Base-by-base conservation (phyloP, 2,113 vertebrate species). In the Naja naja region DNA sequence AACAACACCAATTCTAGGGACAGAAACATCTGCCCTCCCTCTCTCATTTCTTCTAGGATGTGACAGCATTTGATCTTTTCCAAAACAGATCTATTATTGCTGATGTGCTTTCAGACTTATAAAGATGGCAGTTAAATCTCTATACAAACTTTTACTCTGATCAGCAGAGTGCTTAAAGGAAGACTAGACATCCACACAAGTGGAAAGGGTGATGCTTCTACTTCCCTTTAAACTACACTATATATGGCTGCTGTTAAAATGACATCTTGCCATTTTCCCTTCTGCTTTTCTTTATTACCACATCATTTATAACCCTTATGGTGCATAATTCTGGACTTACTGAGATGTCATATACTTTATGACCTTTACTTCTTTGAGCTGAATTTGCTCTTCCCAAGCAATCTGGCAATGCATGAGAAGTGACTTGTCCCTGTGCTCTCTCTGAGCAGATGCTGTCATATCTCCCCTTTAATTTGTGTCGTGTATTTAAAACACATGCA, bases 1-100 rank as follows among this genome's bases (percentile, higher is more conserved):
- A 90, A 89, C n/a, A 94, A 93, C 94, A 95, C 81, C 87, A 34
- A 49, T 93, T 58, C 53, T 93, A 95, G 53, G 2, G 27, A 64
- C 14, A 22, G 23, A 55, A 94, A 74, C 18, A 89, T 25, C 89
- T 85, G n/a, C 92, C 11, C 27, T 22, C 11, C 7, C 14, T 74
- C 53, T 14, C 20, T 27, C 47, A 3, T 39, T 30, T 85, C 74
- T 27, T 91, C 34, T 88, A 52, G 34, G 69, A 55, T 22, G 58
- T 47, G 91, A 47, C 94, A 55, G 20, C 14, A 0, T 90, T 87
- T 92, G 94, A 81, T 12, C 8, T 91, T 39, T 64, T 88, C 56
- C 64, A 69, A 95, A 94, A 93, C 5, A 86, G 25, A 92, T 92
- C 6, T 91, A 45, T 93, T 81, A 94, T 91, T 52, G 90, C 27